phyloP scores from a whole-genome alignment of 1,140 invertebrate species.

The Acromyrmex charruanus region DNA sequence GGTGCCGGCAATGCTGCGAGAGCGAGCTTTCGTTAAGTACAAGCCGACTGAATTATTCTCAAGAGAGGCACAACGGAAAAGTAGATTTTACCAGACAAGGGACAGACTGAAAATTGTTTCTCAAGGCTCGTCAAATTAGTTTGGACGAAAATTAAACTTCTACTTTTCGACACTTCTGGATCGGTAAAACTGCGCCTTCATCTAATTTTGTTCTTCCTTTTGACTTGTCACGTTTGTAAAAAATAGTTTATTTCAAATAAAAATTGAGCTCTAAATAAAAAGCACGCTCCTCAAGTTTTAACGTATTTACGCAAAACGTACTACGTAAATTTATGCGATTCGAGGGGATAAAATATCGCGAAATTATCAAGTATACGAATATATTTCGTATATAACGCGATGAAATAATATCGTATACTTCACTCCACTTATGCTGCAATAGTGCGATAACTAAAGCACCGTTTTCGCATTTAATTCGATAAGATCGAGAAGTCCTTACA shows the following conservation, averaged over 20 bases:
- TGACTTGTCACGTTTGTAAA: background rate
- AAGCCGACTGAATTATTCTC: conserved; percentile 51
- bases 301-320: background rate
- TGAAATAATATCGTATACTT: conserved; percentile 14
- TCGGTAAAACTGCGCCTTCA: background rate
- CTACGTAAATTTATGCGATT: conserved; percentile 8
- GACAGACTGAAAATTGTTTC: conserved; percentile 35
- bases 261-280: background rate
- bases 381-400: conserved; percentile 10
- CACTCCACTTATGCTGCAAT: background rate
- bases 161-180: conserved; percentile 1
- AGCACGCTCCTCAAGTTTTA: background rate
- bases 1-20: conserved; percentile 53
- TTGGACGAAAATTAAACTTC: conserved; percentile 10
- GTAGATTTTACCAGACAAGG: conserved; percentile 8
- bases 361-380: background rate
- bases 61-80: conserved; percentile 39
- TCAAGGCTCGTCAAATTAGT: conserved; percentile 17
- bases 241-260: background rate
- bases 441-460: background rate
- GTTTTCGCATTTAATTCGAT: conserved; percentile 21
- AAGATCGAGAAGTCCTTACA: conserved; percentile 13
- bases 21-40: conserved; percentile 65
- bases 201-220: background rate
- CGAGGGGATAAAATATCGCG: conserved; percentile 20